Conservation (phyloP, 2,888 invertebrate genomes). For the Drosophila percnosoma region DNA sequence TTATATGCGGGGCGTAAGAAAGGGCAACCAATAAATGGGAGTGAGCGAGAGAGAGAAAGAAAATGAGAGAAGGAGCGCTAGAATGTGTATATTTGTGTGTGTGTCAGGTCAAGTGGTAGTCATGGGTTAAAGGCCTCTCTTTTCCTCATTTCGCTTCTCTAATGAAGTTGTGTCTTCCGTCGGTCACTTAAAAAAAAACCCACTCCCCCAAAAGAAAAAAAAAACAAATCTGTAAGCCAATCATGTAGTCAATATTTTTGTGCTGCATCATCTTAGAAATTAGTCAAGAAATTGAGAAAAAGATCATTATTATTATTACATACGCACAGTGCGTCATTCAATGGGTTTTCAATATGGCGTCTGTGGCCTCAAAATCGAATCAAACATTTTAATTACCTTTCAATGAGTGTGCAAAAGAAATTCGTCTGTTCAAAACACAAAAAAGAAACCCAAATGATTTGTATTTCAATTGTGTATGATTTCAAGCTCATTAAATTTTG, state of each 20-base stretch:
- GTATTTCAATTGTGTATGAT: slow-evolving; percentile 57
- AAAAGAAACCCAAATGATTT: slow-evolving; percentile 41
- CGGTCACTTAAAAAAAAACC: slow-evolving; percentile 69
- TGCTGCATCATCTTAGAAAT: slow-evolving; percentile 65
- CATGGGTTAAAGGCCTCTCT: slow-evolving; percentile 63
- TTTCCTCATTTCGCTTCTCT: slow-evolving; percentile 33
- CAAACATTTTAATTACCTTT: slow-evolving; percentile 84
- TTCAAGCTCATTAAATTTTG: slow-evolving; percentile 62
- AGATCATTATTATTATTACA: slow-evolving; percentile 55
- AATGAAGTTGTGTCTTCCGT: slow-evolving; percentile 73
- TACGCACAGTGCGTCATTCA: slow-evolving; percentile 46
- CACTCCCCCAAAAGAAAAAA: background rate
- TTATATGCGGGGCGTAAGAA: slow-evolving; percentile 59
- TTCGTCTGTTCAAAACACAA: slow-evolving; percentile 41
- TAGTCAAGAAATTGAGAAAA: slow-evolving; percentile 65
- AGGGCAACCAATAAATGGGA: background rate
- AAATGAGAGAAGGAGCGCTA: background rate
- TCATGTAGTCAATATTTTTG: slow-evolving; percentile 60
- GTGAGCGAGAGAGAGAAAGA: background rate
- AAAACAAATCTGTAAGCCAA: slow-evolving; percentile 56
- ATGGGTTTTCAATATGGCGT: slow-evolving; percentile 60
- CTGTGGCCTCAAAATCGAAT: slow-evolving; percentile 53
- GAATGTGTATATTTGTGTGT: background rate
- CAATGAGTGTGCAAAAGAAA: slow-evolving; percentile 82
- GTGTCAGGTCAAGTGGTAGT: slow-evolving; percentile 55